These are phyloP conservation scores for Fulica atra DNA, from an alignment of 2,113 vertebrate species.

Conservation along the genomic window DNA sequence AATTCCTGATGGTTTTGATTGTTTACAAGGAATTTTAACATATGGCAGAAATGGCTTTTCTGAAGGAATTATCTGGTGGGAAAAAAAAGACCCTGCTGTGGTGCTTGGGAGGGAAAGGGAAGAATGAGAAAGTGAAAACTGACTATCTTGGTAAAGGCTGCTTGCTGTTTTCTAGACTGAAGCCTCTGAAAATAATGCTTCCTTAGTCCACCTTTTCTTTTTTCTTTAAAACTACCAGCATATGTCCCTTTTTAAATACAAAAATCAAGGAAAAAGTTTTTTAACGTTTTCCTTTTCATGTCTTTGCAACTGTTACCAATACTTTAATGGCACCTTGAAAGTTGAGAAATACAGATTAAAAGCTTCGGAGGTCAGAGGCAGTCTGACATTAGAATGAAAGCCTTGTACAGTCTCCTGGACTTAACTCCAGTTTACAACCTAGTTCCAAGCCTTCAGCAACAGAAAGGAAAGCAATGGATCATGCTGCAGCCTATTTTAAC, in stretches of 20 bases:
- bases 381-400: background rate
- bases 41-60: background rate
- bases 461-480: background rate
- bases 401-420: background rate
- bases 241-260: background rate
- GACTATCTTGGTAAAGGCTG: background rate
- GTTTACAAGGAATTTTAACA: background rate
- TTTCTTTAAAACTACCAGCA: background rate
- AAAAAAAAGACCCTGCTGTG: accelerated
- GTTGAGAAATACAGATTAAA: background rate
- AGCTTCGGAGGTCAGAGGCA: background rate
- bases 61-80: background rate
- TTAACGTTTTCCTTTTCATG: background rate
- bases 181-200: background rate
- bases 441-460: background rate
- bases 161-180: background rate
- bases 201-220: background rate
- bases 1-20: background rate
- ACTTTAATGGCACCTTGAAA: background rate
- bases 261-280: background rate
- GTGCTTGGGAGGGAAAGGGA: background rate
- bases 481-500: background rate
- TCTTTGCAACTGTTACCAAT: background rate
- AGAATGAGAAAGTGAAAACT: background rate
- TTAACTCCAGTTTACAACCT: background rate